These are phyloP conservation scores for Camelus dromedarius DNA, from an alignment of 2,113 vertebrate species.

Conservation along the genomic window DNA sequence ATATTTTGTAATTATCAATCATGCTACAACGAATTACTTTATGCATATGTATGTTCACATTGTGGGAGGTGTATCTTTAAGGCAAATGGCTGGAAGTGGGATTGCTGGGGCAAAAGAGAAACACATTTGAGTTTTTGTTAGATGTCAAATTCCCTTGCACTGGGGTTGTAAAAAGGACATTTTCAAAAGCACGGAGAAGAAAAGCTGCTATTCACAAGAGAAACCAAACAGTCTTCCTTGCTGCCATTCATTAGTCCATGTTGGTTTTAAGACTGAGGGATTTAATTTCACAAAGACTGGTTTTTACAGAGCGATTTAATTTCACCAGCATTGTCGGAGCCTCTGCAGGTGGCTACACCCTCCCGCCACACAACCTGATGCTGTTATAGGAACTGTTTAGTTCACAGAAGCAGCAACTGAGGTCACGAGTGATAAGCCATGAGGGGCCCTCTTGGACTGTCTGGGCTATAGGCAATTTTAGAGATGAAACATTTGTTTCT, in stretches of 20 bases:
- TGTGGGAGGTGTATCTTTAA: conserved; percentile 20
- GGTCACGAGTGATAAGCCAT: background rate
- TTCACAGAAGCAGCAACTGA: conserved; percentile 29
- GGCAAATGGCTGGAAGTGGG: background rate
- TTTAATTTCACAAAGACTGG: conserved; percentile 58
- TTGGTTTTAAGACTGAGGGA: conserved; percentile 64
- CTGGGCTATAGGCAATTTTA: background rate
- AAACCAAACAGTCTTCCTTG: conserved; percentile 51
- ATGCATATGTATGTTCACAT: background rate
- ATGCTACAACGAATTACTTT: background rate
- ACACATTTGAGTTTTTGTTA: conserved; percentile 36
- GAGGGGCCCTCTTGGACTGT: background rate
- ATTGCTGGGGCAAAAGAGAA: conserved; percentile 17
- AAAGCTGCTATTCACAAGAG: conserved; percentile 42
- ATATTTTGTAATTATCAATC: background rate
- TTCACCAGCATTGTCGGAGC: background rate
- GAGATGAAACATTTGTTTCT: conserved; percentile 30
- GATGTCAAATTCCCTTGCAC: background rate
- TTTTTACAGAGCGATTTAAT: conserved; percentile 47
- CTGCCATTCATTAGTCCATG: background rate
- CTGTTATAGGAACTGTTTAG: background rate
- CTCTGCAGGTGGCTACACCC: background rate
- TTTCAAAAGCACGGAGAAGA: conserved; percentile 45
- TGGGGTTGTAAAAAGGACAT: background rate
- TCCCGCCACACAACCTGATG: background rate